phyloP scores from a whole-genome alignment of 2,797 vertebrate species.

The Lacerta agilis region DNA sequence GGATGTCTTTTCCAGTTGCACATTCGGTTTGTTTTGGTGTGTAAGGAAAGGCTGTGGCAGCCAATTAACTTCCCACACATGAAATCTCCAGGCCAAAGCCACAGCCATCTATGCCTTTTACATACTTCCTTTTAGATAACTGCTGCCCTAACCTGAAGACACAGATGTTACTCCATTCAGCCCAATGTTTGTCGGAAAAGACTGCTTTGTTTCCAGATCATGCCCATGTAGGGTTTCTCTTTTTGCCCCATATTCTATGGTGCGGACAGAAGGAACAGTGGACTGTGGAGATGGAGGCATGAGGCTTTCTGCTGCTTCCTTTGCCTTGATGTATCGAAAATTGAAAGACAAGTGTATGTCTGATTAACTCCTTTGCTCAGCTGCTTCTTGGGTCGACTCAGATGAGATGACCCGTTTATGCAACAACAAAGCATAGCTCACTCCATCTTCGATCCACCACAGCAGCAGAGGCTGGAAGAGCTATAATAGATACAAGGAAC shows the following conservation, averaged over 20 bases:
- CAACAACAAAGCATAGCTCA: neutral
- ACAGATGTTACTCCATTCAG: slow-evolving; percentile 2
- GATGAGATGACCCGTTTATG: neutral
- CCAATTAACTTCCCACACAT: slow-evolving; percentile 25
- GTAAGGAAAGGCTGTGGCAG: neutral
- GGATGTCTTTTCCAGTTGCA: slow-evolving; percentile 27
- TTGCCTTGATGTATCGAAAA: neutral
- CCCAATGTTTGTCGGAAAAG: neutral
- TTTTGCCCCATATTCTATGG: neutral
- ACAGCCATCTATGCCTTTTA: slow-evolving; percentile 18
- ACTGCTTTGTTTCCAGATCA: neutral
- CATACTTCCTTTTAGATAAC: slow-evolving; percentile 8
- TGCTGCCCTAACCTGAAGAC: slow-evolving; percentile 8
- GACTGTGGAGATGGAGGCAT: neutral
- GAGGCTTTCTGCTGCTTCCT: neutral
- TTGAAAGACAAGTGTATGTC: neutral
- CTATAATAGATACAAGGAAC: neutral
- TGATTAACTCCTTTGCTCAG: neutral
- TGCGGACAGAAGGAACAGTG: neutral
- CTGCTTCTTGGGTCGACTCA: neutral
- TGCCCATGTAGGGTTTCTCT: neutral
- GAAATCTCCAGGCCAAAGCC: slow-evolving; percentile 15
- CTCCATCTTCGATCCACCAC: neutral
- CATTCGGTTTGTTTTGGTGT: neutral
- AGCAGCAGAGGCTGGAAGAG: neutral